Conservation (phyloP, 1,140 invertebrate genomes). For the Periplaneta americana region DNA sequence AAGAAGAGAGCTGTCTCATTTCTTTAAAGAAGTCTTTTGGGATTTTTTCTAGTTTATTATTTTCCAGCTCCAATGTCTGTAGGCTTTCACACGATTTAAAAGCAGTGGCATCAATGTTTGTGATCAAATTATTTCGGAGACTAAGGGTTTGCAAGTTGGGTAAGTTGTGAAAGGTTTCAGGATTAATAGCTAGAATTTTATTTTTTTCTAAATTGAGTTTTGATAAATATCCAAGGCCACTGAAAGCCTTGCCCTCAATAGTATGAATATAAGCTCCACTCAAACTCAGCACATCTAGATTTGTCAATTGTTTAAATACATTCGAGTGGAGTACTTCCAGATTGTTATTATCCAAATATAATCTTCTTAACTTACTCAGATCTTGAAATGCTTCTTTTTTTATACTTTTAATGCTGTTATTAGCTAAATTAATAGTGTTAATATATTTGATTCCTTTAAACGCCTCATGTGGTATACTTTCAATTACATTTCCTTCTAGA, state of each 20-base stretch:
- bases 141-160: background rate
- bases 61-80: background rate
- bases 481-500: background rate
- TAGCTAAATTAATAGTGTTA: background rate
- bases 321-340: background rate
- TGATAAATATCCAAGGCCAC: background rate
- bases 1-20: background rate
- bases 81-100: background rate
- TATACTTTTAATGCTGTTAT: background rate
- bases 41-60: background rate
- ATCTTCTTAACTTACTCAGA: background rate
- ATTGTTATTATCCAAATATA: background rate
- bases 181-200: background rate
- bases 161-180: background rate
- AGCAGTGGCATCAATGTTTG: background rate
- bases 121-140: background rate
- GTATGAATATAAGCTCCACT: background rate
- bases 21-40: background rate
- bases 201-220: background rate
- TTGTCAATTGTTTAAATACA: background rate
- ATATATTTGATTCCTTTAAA: background rate
- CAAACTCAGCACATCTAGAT: background rate
- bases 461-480: background rate
- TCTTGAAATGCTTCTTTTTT: background rate
- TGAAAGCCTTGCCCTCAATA: background rate